phyloP scores from a whole-genome alignment of 2,888 invertebrate species.

The Thecophora atra region DNA sequence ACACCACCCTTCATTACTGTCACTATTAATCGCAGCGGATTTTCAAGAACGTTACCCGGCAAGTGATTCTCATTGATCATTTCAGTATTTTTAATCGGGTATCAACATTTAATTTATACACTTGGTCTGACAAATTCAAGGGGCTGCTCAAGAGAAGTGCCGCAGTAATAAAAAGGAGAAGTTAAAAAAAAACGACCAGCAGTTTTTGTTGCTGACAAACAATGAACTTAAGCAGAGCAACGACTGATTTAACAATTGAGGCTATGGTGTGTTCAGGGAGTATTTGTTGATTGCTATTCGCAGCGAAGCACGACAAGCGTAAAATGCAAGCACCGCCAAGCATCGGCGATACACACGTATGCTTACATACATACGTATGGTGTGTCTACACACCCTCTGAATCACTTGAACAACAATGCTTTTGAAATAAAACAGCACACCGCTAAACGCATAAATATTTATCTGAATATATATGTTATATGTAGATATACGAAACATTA shows the following conservation, averaged over 20 bases:
- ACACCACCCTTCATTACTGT: slow-evolving; percentile 26
- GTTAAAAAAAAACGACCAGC: slow-evolving; percentile 18
- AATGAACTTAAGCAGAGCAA: slow-evolving; percentile 35
- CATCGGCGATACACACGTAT: neutral
- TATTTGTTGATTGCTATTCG: slow-evolving; percentile 39
- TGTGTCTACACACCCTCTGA: neutral
- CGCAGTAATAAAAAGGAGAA: slow-evolving; percentile 21
- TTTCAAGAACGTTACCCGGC: slow-evolving; percentile 30
- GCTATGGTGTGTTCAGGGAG: slow-evolving; percentile 32
- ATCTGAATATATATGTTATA: no score
- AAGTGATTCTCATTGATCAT: slow-evolving; percentile 46
- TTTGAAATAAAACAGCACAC: no score
- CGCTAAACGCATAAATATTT: no score
- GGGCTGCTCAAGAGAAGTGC: slow-evolving; percentile 50
- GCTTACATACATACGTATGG: neutral
- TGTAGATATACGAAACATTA: no score
- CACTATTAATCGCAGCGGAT: slow-evolving; percentile 25
- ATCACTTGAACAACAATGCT: no score
- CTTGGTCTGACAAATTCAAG: slow-evolving; percentile 63
- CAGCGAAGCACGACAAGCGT: slow-evolving; percentile 61
- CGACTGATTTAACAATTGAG: slow-evolving; percentile 33
- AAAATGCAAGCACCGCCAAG: slow-evolving; percentile 50
- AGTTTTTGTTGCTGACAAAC: slow-evolving; percentile 48
- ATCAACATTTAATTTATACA: slow-evolving; percentile 61
- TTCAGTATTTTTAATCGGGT: slow-evolving; percentile 49